Base-by-base conservation (phyloP, 2,888 invertebrate species). In the Temnothorax rugatulus region DNA sequence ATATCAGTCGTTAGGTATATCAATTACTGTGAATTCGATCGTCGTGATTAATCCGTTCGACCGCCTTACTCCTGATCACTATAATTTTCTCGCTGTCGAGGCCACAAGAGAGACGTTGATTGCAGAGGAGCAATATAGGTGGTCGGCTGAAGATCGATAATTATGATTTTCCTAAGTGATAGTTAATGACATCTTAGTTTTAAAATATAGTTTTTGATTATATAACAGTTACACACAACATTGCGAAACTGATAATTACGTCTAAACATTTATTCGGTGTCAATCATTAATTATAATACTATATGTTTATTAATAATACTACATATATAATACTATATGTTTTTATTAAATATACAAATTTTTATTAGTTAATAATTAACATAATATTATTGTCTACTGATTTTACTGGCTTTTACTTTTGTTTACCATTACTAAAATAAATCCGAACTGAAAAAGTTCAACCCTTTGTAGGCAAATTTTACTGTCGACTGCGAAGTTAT, bases 11-110 rank as follows among this genome's bases (percentile, higher is more conserved):
- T 47, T 41, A 69, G 63, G 21, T 52, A 52, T 41, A 76, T 57
- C 81, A 83, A 87, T 90, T 86, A 88, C 74, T 34, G 29, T 52
- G 47, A 71, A 76, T 82, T 82, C 76, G 81, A 89, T 89, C 84
- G 86, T 76, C 29, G 82, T 83, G 89, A 88, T 89, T 89, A 71
- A 75, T 79, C 84, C 83, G 89, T 90, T 90, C 84, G 89, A 86
- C 83, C 84, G 75, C 38, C 38, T n/a, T 68, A 47, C 63, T 50
- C 57, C 47, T 68, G 86, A 90, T 88, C 87, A 86, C 89, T 90
- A 69, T 90, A 90, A 90, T 90, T 90, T 90, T 84, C 90, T 84
- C 74, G 83, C 61, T 75, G 82, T 84, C 83, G 79, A 75, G 25
- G 64, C 54, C 66, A 25, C 64, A 52, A 50, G 73, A 63, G 64